Conservation (phyloP, 2,888 invertebrate species). For the Lutraria lutraria region DNA sequence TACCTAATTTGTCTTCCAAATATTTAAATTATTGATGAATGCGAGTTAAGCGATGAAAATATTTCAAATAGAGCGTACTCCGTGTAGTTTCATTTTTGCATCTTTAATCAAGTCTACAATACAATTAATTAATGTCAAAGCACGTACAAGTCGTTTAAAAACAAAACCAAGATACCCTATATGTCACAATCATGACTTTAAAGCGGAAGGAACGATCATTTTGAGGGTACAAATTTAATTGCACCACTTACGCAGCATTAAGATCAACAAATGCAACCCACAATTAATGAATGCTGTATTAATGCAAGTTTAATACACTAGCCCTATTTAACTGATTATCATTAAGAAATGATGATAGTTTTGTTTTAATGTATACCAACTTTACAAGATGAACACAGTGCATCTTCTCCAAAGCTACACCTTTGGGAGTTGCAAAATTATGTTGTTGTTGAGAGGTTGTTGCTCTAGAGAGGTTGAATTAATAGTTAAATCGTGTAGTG, state of each 20-base stretch:
- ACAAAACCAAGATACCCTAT: constrained; percentile 12
- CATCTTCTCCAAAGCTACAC: too few species aligned
- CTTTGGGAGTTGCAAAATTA: too few species aligned
- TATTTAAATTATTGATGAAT: constrained; percentile 39
- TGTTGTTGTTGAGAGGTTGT: too few species aligned
- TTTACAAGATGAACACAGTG: too few species aligned
- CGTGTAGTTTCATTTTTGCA: constrained; percentile 34
- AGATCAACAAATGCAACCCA: not conserved
- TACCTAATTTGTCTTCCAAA: constrained; percentile 42
- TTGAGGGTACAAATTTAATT: not conserved
- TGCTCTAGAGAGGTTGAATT: too few species aligned
- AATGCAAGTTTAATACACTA: not conserved
- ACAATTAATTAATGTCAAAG: constrained; percentile 35
- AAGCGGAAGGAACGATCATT: not conserved
- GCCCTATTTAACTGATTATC: not conserved
- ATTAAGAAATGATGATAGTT: not conserved
- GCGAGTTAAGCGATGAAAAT: constrained; percentile 22
- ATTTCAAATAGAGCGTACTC: not conserved
- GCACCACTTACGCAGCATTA: not conserved
- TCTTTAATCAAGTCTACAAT: constrained; percentile 31
- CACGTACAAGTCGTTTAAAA: constrained; percentile 19
- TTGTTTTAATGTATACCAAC: not conserved
- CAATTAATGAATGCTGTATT: not conserved
- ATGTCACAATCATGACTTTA: constrained; percentile 6
- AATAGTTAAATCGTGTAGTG: too few species aligned